Percentiles rank a stretch among this genome's conserved stretches.
These are phyloP conservation scores for Ernsta delagoae DNA, from an alignment of 2,888 invertebrate genomes.

Conservation along the genomic window DNA sequence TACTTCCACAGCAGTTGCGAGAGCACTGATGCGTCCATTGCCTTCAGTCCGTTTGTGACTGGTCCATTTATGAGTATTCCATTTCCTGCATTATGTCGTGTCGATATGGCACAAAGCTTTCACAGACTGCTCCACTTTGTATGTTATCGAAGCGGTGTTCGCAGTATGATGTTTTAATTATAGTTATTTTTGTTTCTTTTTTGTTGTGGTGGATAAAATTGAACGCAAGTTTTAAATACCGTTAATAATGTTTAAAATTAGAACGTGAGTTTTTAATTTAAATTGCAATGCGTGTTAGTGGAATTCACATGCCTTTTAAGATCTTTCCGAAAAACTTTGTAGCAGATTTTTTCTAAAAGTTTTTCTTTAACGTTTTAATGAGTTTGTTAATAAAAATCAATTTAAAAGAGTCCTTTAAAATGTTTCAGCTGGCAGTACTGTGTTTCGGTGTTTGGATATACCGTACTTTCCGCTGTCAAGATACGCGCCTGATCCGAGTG, in stretches of 20 bases:
- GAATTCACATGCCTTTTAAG: no score
- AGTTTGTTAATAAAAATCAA: neutral
- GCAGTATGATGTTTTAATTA: conserved; percentile 5
- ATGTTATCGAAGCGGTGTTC: neutral
- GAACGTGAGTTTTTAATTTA: no score
- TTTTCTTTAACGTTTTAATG: no score
- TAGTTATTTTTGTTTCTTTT: no score
- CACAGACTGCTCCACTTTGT: neutral
- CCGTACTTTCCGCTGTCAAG: conserved; percentile 95
- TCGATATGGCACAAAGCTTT: conserved; percentile 37
- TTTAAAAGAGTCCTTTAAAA: neutral
- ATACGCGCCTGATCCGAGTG: conserved; percentile 94
- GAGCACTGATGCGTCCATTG: conserved; percentile 54
- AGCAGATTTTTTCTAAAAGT: no score
- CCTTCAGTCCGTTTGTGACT: conserved; percentile 56
- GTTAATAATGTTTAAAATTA: no score
- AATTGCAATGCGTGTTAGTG: no score
- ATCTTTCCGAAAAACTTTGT: no score
- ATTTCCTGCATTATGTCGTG: conserved; percentile 56
- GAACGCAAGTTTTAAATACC: no score
- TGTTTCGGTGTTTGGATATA: conserved; percentile 91
- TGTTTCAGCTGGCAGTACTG: conserved; percentile 88
- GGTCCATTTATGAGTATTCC: conserved; percentile 44
- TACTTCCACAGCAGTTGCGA: conserved; percentile 58
- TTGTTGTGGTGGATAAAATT: no score